Percentiles rank a stretch among this genome's conserved stretches.
These are phyloP conservation scores for Charadrius vociferus DNA, from an alignment of 2,113 vertebrate species.

Conservation along the genomic window DNA sequence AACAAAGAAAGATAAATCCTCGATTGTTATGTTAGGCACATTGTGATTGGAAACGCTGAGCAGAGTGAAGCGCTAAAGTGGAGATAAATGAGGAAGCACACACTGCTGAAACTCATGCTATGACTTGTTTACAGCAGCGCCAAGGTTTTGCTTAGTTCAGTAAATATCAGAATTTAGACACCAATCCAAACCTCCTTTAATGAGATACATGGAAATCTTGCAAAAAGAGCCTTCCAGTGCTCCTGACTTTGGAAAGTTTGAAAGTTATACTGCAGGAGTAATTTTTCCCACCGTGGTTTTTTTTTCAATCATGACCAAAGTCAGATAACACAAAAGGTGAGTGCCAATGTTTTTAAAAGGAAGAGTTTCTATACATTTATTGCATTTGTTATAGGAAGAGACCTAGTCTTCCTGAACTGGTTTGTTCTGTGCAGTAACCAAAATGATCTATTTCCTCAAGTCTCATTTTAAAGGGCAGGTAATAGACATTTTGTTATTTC, in stretches of 20 bases:
- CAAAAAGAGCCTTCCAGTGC: background rate
- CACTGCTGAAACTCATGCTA: background rate
- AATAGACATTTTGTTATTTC: background rate
- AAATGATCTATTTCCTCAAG: background rate
- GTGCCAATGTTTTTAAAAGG: background rate
- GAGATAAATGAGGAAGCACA: background rate
- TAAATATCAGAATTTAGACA: background rate
- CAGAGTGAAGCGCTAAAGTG: accelerated
- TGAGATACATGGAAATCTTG: background rate
- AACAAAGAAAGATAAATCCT: background rate
- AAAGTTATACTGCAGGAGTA: background rate
- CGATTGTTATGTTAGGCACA: accelerated
- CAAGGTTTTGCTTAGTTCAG: background rate
- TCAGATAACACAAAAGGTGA: background rate
- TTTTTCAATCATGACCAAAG: background rate
- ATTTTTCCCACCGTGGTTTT: background rate
- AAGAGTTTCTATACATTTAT: background rate
- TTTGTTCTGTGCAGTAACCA: background rate
- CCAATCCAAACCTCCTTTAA: background rate
- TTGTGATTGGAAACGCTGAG: background rate
- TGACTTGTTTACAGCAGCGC: background rate
- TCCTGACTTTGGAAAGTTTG: background rate
- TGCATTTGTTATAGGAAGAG: background rate
- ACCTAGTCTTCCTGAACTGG: background rate
- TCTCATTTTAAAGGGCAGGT: background rate